These are phyloP conservation scores for Lepidothrix coronata DNA, from an alignment of 2,113 vertebrate species.

Conservation along the genomic window DNA sequence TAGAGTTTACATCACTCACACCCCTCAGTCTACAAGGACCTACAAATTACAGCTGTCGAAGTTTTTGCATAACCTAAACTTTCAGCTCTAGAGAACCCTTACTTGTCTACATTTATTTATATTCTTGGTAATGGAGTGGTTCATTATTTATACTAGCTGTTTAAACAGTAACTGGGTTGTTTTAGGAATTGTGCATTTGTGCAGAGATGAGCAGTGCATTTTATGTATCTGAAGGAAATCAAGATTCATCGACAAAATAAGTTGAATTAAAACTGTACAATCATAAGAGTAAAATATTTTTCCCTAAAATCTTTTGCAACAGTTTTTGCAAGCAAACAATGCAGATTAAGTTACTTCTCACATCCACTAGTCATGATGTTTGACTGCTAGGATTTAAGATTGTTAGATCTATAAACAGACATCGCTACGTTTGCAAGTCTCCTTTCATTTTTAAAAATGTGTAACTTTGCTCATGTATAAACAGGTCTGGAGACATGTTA, in stretches of 20 bases:
- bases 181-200: constrained; percentile 53
- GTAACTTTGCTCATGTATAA: neutral
- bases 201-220: constrained; percentile 8
- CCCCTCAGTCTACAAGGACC: constrained; percentile 51
- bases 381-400: neutral
- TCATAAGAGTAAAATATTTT: neutral
- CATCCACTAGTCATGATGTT: neutral
- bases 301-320: neutral
- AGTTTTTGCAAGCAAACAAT: neutral
- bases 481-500: neutral
- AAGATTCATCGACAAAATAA: neutral
- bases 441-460: neutral
- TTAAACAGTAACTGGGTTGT: constrained; percentile 73
- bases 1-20: constrained; percentile 65
- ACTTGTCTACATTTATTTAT: constrained; percentile 73
- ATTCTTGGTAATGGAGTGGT: constrained; percentile 64
- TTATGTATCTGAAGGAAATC: neutral
- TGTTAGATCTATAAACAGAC: constrained; percentile 9
- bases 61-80: constrained; percentile 74
- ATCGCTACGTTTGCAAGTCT: neutral
- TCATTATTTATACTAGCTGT: constrained; percentile 71
- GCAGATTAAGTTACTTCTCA: neutral
- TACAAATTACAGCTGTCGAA: constrained; percentile 74
- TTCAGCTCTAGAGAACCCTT: constrained; percentile 70
- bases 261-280: neutral